Conservation (phyloP, 1,140 invertebrate species). For the Drosophila nannoptera region DNA sequence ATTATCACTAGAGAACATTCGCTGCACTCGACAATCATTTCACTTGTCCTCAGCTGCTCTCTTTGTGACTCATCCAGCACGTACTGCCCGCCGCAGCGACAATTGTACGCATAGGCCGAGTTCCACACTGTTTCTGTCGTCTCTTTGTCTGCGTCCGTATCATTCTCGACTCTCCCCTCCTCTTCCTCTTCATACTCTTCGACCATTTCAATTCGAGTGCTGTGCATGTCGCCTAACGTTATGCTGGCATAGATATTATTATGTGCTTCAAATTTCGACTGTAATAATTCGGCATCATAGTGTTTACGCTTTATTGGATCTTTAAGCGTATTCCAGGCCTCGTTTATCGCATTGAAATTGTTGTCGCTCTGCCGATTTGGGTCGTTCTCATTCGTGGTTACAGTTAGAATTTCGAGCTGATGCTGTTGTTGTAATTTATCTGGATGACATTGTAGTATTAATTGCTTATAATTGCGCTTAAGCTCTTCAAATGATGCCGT, state of each 20-base stretch:
- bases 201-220: conserved; percentile 27
- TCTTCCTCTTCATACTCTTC: conserved; percentile 30
- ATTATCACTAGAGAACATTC: conserved; percentile 78
- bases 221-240: conserved; percentile 59
- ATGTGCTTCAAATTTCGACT: conserved; percentile 69
- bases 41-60: conserved; percentile 42
- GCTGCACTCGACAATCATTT: conserved; percentile 77
- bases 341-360: conserved; percentile 71
- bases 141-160: conserved; percentile 52
- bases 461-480: conserved; percentile 74
- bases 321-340: conserved; percentile 77
- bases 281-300: conserved; percentile 76
- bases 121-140: conserved; percentile 30
- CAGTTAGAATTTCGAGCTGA: conserved; percentile 22
- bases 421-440: conserved; percentile 72
- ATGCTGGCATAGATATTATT: conserved; percentile 71
- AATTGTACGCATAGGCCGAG: conserved; percentile 65
- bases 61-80: conserved; percentile 62
- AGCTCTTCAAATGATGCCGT: conserved; percentile 69
- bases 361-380: conserved; percentile 50
- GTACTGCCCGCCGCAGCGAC: conserved; percentile 77
- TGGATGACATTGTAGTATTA: conserved; percentile 78
- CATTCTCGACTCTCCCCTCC: conserved; percentile 12
- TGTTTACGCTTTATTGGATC: conserved; percentile 71
- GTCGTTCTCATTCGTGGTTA: conserved; percentile 42